A percentile compares a stretch with the other conserved stretches of the same genome.
Evolutionary conservation across 2,797 vertebrate species (phyloP).

Genomic region (Mergus octosetaceus): DNA sequence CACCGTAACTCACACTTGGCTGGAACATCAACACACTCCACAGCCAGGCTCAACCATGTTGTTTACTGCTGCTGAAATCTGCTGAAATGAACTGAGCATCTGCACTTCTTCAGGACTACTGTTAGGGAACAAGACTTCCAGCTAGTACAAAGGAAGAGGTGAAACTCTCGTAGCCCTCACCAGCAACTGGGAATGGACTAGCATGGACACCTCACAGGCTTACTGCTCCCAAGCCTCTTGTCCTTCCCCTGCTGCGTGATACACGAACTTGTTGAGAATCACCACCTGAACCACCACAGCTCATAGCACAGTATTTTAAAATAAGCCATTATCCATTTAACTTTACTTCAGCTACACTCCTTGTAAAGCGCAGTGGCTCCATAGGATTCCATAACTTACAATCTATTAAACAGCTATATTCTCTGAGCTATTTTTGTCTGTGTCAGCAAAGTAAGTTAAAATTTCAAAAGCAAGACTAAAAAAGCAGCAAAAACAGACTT

Average conservation of each 20-base stretch:
- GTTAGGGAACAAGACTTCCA: not conserved
- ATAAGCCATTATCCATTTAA: not conserved
- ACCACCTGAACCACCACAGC: not conserved
- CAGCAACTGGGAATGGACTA: not conserved
- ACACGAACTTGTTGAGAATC: not conserved
- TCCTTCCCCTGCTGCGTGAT: not conserved
- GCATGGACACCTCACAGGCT: not conserved
- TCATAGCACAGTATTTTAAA: not conserved
- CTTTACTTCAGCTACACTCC: not conserved
- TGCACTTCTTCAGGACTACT: constrained; percentile 32
- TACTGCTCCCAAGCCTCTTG: not conserved
- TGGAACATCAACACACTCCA: not conserved
- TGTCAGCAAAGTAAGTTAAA: not conserved
- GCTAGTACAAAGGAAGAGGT: not conserved
- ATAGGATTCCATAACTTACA: not conserved
- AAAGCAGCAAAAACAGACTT: not conserved
- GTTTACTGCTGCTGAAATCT: constrained; percentile 5
- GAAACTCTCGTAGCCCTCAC: not conserved
- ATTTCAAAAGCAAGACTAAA: not conserved
- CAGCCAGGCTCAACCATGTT: not conserved
- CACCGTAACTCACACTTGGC: not conserved
- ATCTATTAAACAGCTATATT: not conserved
- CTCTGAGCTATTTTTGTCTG: not conserved
- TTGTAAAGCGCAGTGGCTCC: not conserved
- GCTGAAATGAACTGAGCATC: constrained; percentile 15